Evolutionary conservation across 2,113 vertebrate species (phyloP), one percentile per base, ranked within the genome.

Genomic region (Guaruba guarouba): DNA sequence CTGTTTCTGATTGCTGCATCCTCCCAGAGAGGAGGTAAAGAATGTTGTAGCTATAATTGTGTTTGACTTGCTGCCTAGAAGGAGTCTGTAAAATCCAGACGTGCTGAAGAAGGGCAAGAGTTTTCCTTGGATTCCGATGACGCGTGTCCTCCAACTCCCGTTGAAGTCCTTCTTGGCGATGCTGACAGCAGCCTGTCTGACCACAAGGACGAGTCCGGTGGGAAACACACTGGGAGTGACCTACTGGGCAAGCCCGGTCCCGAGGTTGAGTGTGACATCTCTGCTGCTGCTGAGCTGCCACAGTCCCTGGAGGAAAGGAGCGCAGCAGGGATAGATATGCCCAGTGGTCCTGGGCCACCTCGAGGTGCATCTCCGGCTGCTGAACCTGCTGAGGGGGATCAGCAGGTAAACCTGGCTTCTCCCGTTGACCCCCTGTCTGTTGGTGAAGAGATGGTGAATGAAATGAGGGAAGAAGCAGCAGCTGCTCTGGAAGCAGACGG

Each of bases 31-130:
- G 48, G 41, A 24, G 25, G 19, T 19, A 10, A 17, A 13, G 29
- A 13, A 16, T 61, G 44, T 3, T 39, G 54, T 70, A 59, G 92
- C 70, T 82, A 0, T 96, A 94, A 96, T 8, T 88, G 81, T 96
- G 70, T 96, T 93, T 96, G 90, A 83, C 91, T 94, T 95, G n/a
- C 68, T 89, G 54, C 57, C 93, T 86, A 77, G 90, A 82, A 97
- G 94, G 97, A 97, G 49, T 97, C 97, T 88, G 77, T 92, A 20
- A 93, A 95, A 59, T 79, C 92, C 19, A 97, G 97, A 61, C 63
- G 16, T 3, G 31, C 77, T 43, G 97, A 89, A 61, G 97, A 97
- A 51, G 84, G 61, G 57, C 94, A 92, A 39, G 95, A 96, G 44
- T 22, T 41, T 69, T 96, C 96, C 94, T n/a, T 95, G 20, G 92